These are phyloP conservation scores for Arenaria interpres DNA, from an alignment of 2,113 vertebrate species.

Conservation along the genomic window DNA sequence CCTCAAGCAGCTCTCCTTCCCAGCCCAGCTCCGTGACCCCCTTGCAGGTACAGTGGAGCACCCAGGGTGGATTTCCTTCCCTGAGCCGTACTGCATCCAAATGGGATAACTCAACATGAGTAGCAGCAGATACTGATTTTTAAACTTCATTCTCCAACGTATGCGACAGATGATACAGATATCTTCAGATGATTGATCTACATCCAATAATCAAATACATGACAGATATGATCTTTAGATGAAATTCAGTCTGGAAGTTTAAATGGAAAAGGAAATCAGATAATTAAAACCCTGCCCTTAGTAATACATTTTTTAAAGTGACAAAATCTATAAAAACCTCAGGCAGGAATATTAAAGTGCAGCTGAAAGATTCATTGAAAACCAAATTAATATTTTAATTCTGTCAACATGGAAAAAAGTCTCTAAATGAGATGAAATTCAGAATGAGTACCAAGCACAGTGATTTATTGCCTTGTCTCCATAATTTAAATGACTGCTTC, in stretches of 20 bases:
- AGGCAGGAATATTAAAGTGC: conserved; percentile 45
- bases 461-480: conserved; percentile 48
- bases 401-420: conserved; percentile 37
- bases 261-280: conserved; percentile 63
- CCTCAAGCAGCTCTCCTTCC: neutral
- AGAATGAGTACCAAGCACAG: neutral
- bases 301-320: conserved; percentile 64
- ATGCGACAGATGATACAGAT: neutral
- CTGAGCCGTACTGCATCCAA: neutral
- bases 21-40: neutral
- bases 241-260: conserved; percentile 36
- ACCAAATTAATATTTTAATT: conserved; percentile 70
- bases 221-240: conserved; percentile 35
- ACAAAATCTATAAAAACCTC: conserved; percentile 53
- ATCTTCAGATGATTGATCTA: conserved; percentile 16
- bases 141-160: neutral
- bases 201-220: conserved; percentile 37
- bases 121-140: neutral
- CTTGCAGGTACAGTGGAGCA: neutral
- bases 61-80: neutral
- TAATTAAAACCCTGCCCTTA: conserved; percentile 51
- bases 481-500: conserved; percentile 38
- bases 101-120: neutral
- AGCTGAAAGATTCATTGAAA: conserved; percentile 56
- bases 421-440: conserved; percentile 32